phyloP scores from a whole-genome alignment of 2,113 vertebrate species.

The Cnemophilus loriae region DNA sequence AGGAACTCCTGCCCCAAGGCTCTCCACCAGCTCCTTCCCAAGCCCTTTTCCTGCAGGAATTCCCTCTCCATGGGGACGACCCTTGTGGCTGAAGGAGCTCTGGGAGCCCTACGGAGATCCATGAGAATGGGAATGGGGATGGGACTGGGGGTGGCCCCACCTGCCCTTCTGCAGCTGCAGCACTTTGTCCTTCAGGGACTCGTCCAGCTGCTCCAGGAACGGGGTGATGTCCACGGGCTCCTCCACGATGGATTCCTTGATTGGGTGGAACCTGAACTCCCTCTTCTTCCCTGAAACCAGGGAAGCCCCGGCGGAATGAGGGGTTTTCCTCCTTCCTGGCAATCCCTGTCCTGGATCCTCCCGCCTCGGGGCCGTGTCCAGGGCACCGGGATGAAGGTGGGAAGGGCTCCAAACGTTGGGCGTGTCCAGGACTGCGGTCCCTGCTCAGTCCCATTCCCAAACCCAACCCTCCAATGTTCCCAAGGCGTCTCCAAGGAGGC shows the following conservation, averaged over 20 bases:
- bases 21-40: neutral
- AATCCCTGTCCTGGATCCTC: neutral
- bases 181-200: conserved; percentile 90
- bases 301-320: neutral
- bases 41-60: neutral
- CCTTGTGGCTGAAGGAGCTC: neutral
- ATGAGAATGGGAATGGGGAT: neutral
- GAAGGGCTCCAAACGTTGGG: accelerated
- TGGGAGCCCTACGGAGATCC: neutral
- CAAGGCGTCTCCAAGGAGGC: neutral
- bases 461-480: neutral
- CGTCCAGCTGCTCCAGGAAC: conserved; percentile 91
- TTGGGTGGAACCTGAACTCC: conserved; percentile 93
- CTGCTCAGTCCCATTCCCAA: neutral
- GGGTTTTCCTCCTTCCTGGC: neutral
- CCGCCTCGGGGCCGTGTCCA: accelerated
- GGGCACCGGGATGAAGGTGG: neutral
- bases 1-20: too few species aligned
- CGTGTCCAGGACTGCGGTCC: accelerated
- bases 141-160: conserved; percentile 37
- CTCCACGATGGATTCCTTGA: conserved; percentile 89
- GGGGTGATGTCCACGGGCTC: conserved; percentile 94
- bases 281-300: conserved; percentile 84
- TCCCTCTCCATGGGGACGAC: neutral
- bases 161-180: conserved; percentile 92